These are phyloP conservation scores for Oncopodura yosiiana DNA, from an alignment of 1,140 invertebrate species.

Conservation along the genomic window DNA sequence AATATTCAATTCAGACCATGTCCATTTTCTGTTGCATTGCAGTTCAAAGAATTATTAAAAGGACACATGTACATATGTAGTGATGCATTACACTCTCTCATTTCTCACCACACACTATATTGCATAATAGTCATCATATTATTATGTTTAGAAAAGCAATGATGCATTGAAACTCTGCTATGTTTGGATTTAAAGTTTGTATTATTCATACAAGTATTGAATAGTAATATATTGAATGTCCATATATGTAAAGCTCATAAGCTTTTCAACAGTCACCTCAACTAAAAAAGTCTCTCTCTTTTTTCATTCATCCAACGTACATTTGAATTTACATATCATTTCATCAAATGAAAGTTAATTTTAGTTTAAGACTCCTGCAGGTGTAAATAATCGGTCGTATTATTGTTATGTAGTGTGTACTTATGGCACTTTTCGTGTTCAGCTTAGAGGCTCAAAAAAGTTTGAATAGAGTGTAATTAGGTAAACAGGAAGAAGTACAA, in stretches of 20 bases:
- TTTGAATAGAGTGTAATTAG: slow-evolving; percentile 12
- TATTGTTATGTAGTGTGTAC: too few species aligned
- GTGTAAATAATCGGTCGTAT: slow-evolving; percentile 9
- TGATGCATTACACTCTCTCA: too few species aligned
- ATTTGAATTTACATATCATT: not conserved
- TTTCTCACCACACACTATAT: too few species aligned
- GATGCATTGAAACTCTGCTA: not conserved
- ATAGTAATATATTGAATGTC: not conserved
- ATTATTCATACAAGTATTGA: not conserved
- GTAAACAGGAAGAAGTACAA: slow-evolving; percentile 3
- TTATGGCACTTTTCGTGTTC: too few species aligned
- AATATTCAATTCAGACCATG: too few species aligned
- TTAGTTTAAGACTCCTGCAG: slow-evolving; percentile 10
- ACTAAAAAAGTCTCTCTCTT: not conserved
- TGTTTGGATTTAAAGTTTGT: not conserved
- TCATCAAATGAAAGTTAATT: slow-evolving; percentile 10
- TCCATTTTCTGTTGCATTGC: too few species aligned
- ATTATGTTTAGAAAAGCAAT: too few species aligned
- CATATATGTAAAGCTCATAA: not conserved
- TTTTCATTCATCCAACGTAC: not conserved
- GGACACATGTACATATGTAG: too few species aligned
- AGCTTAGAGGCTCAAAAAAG: too few species aligned
- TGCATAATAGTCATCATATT: too few species aligned
- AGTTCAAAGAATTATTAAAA: too few species aligned
- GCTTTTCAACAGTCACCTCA: not conserved